phyloP scores from a whole-genome alignment of 2,797 vertebrate genomes.

The Oreortyx pictus region DNA sequence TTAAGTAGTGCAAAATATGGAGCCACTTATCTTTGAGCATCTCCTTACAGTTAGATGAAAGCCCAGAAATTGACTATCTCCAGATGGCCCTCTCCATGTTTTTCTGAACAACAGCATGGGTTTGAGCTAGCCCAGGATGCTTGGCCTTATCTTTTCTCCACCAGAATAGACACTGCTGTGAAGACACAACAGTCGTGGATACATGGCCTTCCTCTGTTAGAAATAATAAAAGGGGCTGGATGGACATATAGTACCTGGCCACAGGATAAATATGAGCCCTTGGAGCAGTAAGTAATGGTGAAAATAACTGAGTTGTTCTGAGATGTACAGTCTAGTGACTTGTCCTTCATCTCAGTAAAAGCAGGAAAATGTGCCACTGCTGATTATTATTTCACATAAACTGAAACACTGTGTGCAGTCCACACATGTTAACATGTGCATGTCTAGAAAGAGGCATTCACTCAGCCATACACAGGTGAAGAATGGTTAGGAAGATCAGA shows the following conservation, averaged over 20 bases:
- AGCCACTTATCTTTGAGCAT: background rate
- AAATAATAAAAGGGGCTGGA: background rate
- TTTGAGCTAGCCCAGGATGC: background rate
- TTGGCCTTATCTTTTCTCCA: background rate
- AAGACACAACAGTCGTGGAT: background rate
- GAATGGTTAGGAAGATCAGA: background rate
- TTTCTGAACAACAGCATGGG: background rate
- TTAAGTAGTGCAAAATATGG: background rate
- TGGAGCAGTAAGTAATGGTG: background rate
- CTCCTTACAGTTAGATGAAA: background rate
- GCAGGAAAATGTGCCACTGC: background rate
- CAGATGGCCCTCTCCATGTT: background rate
- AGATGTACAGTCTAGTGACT: background rate
- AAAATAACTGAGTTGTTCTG: background rate
- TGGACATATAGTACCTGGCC: no score
- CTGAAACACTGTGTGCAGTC: background rate
- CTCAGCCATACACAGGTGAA: rapidly evolving
- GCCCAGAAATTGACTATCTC: background rate
- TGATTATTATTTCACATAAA: background rate
- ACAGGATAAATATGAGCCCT: background rate
- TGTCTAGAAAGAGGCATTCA: background rate
- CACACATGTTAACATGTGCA: no score
- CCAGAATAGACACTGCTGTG: background rate
- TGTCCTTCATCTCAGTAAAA: background rate
- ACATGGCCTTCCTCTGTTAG: background rate